Evolutionary conservation across 2,113 vertebrate species (phyloP).

Genomic region (Oreotrochilus melanogaster): DNA sequence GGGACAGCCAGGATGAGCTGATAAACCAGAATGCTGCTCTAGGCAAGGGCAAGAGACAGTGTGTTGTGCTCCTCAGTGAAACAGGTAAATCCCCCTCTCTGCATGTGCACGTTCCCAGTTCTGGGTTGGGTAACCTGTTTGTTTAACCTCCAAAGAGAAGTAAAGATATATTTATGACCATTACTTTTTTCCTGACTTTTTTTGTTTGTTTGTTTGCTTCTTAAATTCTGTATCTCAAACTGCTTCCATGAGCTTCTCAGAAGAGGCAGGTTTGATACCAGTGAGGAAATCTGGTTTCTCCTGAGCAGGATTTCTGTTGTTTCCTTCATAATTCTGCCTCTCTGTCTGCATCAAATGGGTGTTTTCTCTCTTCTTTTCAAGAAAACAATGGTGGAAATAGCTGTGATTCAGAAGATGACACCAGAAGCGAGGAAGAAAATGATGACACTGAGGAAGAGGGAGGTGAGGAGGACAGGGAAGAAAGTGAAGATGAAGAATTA

Average conservation of each 20-base stretch:
- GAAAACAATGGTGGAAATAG: slow-evolving; percentile 78
- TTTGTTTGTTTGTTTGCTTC: background rate
- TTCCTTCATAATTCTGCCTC: background rate
- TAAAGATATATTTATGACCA: background rate
- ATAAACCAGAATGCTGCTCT: slow-evolving; percentile 80
- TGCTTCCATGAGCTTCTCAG: background rate
- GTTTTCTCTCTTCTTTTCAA: slow-evolving; percentile 34
- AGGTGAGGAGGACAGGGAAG: slow-evolving; percentile 79
- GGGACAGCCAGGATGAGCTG: slow-evolving; percentile 91
- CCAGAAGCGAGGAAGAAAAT: slow-evolving; percentile 67
- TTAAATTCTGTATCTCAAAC: background rate
- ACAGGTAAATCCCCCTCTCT: slow-evolving; percentile 72
- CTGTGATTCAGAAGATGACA: slow-evolving; percentile 78
- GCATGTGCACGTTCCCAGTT: accelerated
- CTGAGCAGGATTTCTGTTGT: background rate
- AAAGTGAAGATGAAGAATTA: slow-evolving; percentile 79
- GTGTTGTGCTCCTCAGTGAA: slow-evolving; percentile 72
- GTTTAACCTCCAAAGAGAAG: background rate
- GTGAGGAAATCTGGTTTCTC: background rate
- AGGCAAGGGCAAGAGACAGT: slow-evolving; percentile 76
- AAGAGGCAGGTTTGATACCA: background rate
- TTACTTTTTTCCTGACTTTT: background rate
- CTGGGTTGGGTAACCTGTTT: background rate
- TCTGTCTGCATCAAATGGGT: background rate
- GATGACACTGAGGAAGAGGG: slow-evolving; percentile 78